Conservation (phyloP, 2,888 invertebrate species). For the Mesorhabditis belari region DNA sequence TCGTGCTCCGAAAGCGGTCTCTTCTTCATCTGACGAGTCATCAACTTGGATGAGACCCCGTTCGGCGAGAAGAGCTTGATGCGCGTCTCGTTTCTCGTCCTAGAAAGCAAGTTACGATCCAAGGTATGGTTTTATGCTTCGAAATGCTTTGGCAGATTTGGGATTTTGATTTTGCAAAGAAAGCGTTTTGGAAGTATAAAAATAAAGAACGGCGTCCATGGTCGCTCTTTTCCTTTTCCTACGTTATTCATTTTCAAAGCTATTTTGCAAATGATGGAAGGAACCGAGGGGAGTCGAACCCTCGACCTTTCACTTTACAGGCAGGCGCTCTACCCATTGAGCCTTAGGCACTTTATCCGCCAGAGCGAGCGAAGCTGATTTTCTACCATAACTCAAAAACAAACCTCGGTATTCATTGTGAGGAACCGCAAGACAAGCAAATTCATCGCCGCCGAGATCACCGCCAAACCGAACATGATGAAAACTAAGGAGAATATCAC, state of each 20-base stretch:
- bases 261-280: too few species aligned
- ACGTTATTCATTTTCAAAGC: too few species aligned
- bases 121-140: background rate
- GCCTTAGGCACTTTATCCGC: too few species aligned
- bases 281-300: too few species aligned
- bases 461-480: slow-evolving; percentile 94
- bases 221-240: too few species aligned
- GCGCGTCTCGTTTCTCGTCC: slow-evolving; percentile 8
- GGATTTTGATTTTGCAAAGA: too few species aligned
- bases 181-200: too few species aligned
- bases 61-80: slow-evolving; percentile 81
- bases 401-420: slow-evolving; percentile 83
- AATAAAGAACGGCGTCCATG: too few species aligned
- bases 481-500: slow-evolving; percentile 92
- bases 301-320: too few species aligned
- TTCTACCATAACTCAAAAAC: slow-evolving; percentile 1
- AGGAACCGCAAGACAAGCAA: slow-evolving; percentile 89
- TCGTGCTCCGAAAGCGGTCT: slow-evolving; percentile 12
- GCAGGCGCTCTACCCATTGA: too few species aligned
- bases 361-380: background rate
- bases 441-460: slow-evolving; percentile 96
- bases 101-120: slow-evolving; percentile 52
- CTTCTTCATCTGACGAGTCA: slow-evolving; percentile 67
- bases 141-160: background rate
- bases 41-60: slow-evolving; percentile 89